A percentile compares a stretch with the other conserved stretches of the same genome.
Conservation (phyloP, 2,888 invertebrate species). For the Mythimna pallens region DNA sequence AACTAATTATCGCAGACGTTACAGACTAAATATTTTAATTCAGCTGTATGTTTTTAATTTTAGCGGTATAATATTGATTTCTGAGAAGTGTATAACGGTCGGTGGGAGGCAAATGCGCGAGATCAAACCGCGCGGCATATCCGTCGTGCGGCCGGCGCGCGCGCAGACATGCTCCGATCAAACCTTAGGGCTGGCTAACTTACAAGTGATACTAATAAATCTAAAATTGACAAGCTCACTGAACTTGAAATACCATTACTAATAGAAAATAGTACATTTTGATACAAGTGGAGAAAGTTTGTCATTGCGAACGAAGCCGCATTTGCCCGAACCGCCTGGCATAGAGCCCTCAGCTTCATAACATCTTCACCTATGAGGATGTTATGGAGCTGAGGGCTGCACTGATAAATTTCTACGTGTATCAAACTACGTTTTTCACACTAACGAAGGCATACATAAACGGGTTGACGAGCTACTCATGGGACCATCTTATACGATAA, state of each 20-base stretch:
- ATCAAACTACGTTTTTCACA: too few relatives aligned
- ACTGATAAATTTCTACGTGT: too few relatives aligned
- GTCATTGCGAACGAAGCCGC: too few relatives aligned
- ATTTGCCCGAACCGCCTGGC: too few relatives aligned
- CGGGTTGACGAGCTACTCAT: too few relatives aligned
- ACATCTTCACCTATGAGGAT: too few relatives aligned
- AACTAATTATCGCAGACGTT: constrained; percentile 16
- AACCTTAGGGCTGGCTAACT: constrained; percentile 46
- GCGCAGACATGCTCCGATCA: constrained; percentile 53
- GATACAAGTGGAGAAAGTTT: too few relatives aligned
- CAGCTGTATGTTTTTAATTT: constrained; percentile 62
- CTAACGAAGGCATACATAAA: too few relatives aligned
- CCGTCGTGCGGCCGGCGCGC: constrained; percentile 61
- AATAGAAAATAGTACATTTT: too few relatives aligned
- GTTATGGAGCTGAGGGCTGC: too few relatives aligned
- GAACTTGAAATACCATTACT: background rate
- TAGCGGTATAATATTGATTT: constrained; percentile 59
- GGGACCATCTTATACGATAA: too few relatives aligned
- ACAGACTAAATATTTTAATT: constrained; percentile 8
- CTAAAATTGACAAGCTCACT: background rate
- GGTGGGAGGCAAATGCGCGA: constrained; percentile 62
- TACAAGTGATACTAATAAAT: background rate
- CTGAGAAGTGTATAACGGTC: constrained; percentile 59
- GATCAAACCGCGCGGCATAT: constrained; percentile 67
- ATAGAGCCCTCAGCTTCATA: too few relatives aligned